Evolutionary conservation across 2,113 vertebrate genomes (phyloP).

Genomic region (Ptilonorhynchus violaceus): DNA sequence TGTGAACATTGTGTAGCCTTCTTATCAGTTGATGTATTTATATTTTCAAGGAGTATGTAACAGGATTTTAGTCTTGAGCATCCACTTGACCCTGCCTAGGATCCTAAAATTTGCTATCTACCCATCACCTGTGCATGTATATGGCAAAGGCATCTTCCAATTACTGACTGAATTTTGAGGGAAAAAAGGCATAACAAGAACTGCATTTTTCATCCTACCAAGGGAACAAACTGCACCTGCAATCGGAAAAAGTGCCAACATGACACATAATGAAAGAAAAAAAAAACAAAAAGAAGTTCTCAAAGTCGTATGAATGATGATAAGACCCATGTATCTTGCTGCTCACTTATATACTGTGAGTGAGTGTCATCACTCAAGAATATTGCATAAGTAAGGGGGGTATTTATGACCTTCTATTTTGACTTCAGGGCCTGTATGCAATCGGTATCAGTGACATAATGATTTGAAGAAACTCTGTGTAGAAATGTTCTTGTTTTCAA

Average conservation of each 20-base stretch:
- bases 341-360: neutral
- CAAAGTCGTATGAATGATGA: neutral
- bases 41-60: neutral
- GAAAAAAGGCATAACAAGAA: neutral
- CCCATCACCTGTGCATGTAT: fast-evolving
- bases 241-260: neutral
- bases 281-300: neutral
- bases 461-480: neutral
- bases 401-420: neutral
- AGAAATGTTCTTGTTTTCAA: neutral
- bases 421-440: neutral
- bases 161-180: neutral
- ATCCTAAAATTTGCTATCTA: neutral
- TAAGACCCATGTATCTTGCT: fast-evolving
- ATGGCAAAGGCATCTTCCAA: neutral
- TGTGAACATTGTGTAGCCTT: neutral
- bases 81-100: neutral
- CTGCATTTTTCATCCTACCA: neutral
- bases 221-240: neutral
- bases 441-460: fast-evolving
- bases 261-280: neutral
- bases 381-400: neutral
- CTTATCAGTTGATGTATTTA: neutral
- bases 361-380: fast-evolving
- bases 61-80: neutral